Evolutionary conservation across 30 jellyfish, hydroid and myxozoan species (phyloP).

Genomic region (Turritopsis rubra): DNA sequence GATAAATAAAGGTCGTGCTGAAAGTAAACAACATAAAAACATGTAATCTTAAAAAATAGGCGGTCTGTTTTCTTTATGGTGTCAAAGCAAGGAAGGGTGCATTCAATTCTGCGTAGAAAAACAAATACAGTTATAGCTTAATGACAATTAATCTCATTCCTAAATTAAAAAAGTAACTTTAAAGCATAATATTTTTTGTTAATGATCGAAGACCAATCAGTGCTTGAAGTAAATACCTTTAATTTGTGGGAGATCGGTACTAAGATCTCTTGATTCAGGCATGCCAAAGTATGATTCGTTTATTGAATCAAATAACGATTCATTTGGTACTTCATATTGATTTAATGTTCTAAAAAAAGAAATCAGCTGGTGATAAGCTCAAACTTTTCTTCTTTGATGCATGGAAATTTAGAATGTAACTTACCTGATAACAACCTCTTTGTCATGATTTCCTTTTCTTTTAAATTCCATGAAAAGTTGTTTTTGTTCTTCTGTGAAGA

Average conservation of each 20-base stretch:
- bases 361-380: neutral
- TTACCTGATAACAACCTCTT: slow-evolving; percentile 42
- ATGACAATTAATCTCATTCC: too few relatives aligned
- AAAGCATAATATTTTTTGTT: too few relatives aligned
- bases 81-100: too few relatives aligned
- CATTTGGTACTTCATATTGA: slow-evolving; percentile 19
- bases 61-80: neutral
- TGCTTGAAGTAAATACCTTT: neutral
- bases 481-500: slow-evolving; percentile 48
- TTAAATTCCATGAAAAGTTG: slow-evolving; percentile 28
- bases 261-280: slow-evolving; percentile 57
- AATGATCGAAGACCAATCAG: neutral
- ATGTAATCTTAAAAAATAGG: neutral
- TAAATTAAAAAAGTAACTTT: neutral
- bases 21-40: neutral
- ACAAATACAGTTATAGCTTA: too few relatives aligned
- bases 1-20: slow-evolving; percentile 13
- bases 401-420: neutral
- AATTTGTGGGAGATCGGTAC: slow-evolving; percentile 49
- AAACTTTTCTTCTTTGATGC: neutral
- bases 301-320: slow-evolving; percentile 53
- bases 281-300: slow-evolving; percentile 22
- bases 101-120: too few relatives aligned
- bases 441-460: slow-evolving; percentile 42
- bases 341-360: slow-evolving; percentile 17